Base-by-base conservation (phyloP, 2,113 vertebrate genomes). In the Cyprinus carpio region DNA sequence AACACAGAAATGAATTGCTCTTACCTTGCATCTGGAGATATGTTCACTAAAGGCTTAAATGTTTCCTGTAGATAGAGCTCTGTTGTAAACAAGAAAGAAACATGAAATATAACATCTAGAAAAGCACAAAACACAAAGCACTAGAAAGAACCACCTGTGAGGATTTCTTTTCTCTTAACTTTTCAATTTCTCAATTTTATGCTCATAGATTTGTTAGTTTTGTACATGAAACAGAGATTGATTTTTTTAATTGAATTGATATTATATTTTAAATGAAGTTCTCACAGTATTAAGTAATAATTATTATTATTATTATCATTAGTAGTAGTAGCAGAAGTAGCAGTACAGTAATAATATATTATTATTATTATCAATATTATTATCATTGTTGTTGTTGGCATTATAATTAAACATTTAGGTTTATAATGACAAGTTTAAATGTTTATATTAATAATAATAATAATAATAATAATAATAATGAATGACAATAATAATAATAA, bases 21-120 rank as follows among this genome's bases (percentile, higher is more conserved):
- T 89, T 94, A 99, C 98, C 98, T 99, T 94, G 97, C 97, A 90
- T 98, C 96, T 86, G 98, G 98, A 89, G 96, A 96, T 91, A 99
- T 99, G 94, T 98, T 97, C 91, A 99, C 98, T 94, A 99, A 96
- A 91, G 98, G 98, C 89, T 99, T 99, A 94, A 99, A 99, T 6
- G 97, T 99, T 93, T 99, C 98, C 95, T 99, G 98, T 92, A 99
- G 96, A 94, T 99, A 99, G 84, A 99, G 95, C 91, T 99, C 98
- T 99, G 95, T 49, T 76, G 90, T 90, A 93, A 25, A 12, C 88
- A 23, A 83, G 4, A 18, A 15, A 29, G 6, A 79, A 75, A 0
- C 43, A 13, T 12, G 6, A 5, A 20, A 71, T 20, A 69, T 34
- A n/a, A 76, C 15, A 54, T 54, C 25, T 54, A 6, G 16, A 76